These are phyloP conservation scores for Caenorhabditis afra DNA, from an alignment of 2,888 invertebrate species.

Conservation along the genomic window DNA sequence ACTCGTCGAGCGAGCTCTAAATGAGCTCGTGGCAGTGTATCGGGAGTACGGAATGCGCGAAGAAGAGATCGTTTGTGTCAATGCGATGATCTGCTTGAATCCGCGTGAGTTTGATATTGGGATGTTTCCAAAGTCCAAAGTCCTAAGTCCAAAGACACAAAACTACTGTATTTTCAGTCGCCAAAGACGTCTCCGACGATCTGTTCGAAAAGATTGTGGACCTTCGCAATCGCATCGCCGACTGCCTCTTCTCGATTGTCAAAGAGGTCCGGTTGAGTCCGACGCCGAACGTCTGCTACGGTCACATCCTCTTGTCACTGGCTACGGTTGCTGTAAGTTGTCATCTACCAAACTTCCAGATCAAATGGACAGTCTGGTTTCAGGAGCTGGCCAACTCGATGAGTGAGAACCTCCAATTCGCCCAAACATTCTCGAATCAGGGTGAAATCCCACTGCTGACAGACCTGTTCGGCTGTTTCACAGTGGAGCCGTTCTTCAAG, in stretches of 20 bases:
- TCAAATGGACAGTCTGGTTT: not conserved
- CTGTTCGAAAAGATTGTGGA: constrained; percentile 69
- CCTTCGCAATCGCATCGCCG: constrained; percentile 73
- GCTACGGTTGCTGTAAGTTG: constrained; percentile 73
- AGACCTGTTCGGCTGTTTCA: constrained; percentile 78
- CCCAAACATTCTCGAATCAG: constrained; percentile 75
- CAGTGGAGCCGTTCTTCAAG: constrained; percentile 75
- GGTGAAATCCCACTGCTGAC: constrained; percentile 75
- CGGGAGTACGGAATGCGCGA: constrained; percentile 72
- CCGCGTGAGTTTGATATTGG: constrained; percentile 66
- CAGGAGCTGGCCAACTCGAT: constrained; percentile 75
- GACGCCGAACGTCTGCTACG: constrained; percentile 67
- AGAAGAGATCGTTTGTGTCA: constrained; percentile 77
- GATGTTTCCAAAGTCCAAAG: too few species aligned
- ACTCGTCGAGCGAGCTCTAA: constrained; percentile 73
- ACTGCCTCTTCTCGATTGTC: constrained; percentile 72
- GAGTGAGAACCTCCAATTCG: constrained; percentile 78
- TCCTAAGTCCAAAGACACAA: too few species aligned
- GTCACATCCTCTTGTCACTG: constrained; percentile 75
- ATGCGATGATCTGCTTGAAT: constrained; percentile 77
- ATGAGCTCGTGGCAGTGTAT: constrained; percentile 76
- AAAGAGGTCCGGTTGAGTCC: constrained; percentile 71
- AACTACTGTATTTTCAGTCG: constrained; percentile 70
- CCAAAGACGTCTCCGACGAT: constrained; percentile 72
- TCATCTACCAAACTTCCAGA: not conserved